phyloP scores from a whole-genome alignment of 2,797 vertebrate species.

The Epinephelus coioides region DNA sequence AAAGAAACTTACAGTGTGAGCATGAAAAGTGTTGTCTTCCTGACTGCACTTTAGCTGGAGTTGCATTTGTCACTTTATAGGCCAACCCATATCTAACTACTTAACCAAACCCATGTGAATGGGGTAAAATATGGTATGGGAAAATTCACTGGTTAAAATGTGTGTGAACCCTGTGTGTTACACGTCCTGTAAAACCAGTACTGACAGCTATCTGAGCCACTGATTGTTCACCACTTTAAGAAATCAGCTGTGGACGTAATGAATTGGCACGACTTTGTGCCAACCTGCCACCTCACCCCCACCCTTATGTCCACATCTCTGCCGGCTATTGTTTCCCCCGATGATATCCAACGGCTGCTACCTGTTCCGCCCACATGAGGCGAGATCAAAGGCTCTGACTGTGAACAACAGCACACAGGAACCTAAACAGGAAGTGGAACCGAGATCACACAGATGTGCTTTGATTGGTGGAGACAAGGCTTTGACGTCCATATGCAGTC shows the following conservation, averaged over 20 bases:
- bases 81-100: too few species aligned
- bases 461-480: constrained; percentile 58
- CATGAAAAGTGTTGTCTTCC: too few species aligned
- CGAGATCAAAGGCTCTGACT: constrained; percentile 72
- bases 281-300: constrained; percentile 45
- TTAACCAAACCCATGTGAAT: too few species aligned
- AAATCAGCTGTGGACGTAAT: constrained; percentile 38
- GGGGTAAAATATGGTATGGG: too few species aligned
- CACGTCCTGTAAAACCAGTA: neutral
- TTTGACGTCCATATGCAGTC: constrained; percentile 51
- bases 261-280: constrained; percentile 52
- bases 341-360: constrained; percentile 69
- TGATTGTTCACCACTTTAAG: constrained; percentile 22
- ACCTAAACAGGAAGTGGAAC: constrained; percentile 80
- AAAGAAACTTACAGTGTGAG: too few species aligned
- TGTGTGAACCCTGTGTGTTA: neutral
- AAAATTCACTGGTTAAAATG: too few species aligned
- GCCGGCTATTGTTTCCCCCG: constrained; percentile 69
- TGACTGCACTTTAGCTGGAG: too few species aligned
- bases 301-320: constrained; percentile 52
- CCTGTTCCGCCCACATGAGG: constrained; percentile 66
- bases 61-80: too few species aligned
- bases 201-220: constrained; percentile 30
- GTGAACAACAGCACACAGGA: constrained; percentile 60
- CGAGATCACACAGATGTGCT: constrained; percentile 53